phyloP scores from a whole-genome alignment of 2,113 vertebrate genomes.

The Pseudopipra pipra region DNA sequence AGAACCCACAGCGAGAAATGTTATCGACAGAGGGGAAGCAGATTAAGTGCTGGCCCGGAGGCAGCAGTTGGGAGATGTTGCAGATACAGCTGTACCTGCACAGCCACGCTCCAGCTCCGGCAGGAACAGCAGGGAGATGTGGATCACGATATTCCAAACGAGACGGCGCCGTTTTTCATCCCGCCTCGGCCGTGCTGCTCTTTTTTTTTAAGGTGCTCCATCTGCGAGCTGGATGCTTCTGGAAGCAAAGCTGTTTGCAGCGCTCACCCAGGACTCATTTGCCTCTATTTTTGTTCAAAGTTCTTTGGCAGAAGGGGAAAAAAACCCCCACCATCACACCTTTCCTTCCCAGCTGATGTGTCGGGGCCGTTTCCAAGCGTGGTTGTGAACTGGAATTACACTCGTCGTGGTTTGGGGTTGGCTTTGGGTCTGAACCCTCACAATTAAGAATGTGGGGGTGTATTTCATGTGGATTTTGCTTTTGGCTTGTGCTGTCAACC shows the following conservation, averaged over 20 bases:
- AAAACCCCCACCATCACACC: background rate
- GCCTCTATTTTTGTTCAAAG: background rate
- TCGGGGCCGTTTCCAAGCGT: background rate
- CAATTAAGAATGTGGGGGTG: background rate
- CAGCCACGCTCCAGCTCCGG: background rate
- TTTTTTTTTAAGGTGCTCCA: background rate
- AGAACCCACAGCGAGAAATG: background rate
- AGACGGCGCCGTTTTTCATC: background rate
- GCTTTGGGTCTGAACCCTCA: background rate
- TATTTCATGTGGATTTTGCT: background rate
- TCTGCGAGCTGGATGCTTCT: background rate
- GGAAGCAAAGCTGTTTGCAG: background rate
- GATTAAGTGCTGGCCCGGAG: background rate
- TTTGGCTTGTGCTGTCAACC: accelerated
- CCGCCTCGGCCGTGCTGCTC: background rate
- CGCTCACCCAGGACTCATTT: background rate
- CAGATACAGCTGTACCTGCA: background rate
- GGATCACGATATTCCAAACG: background rate
- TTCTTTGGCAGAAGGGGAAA: background rate
- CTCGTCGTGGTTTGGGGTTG: background rate
- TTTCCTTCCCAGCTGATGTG: background rate
- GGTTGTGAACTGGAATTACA: background rate
- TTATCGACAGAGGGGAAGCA: background rate
- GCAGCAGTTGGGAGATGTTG: background rate
- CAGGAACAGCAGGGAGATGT: background rate